Conservation (phyloP, 2,888 invertebrate species). For the Chouioia cunea region DNA sequence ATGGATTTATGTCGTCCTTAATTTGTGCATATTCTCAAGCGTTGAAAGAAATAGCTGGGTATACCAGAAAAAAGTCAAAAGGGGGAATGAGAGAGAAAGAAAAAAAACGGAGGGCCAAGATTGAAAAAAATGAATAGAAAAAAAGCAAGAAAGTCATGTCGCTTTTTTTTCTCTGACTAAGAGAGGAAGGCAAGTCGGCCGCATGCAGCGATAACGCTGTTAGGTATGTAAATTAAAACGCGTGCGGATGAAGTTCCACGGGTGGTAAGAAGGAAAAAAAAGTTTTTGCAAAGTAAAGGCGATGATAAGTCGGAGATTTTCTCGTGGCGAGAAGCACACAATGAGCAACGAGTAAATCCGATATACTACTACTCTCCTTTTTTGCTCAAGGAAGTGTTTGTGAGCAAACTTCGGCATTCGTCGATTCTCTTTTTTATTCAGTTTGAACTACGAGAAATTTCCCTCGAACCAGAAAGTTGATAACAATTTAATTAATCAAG, state of each 20-base stretch:
- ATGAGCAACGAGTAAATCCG: background rate
- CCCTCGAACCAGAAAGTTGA: too few relatives aligned
- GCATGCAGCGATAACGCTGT: constrained; percentile 53
- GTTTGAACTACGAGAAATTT: background rate
- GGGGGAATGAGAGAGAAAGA: background rate
- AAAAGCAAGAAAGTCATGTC: constrained; percentile 1
- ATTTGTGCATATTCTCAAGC: too few relatives aligned
- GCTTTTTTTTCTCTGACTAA: constrained; percentile 12
- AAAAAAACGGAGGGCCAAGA: background rate
- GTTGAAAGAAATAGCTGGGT: background rate
- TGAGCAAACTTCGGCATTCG: constrained; percentile 3
- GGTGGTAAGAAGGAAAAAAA: background rate
- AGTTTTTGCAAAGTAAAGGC: constrained; percentile 14
- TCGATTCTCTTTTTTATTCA: constrained; percentile 4
- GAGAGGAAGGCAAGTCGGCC: constrained; percentile 13
- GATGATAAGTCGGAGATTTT: constrained; percentile 38
- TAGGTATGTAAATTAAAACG: constrained; percentile 56
- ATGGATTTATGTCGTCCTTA: too few relatives aligned
- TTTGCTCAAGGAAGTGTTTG: too few relatives aligned
- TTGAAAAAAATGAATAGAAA: constrained; percentile 1
- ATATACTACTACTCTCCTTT: too few relatives aligned
- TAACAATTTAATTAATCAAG: too few relatives aligned
- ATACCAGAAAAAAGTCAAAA: background rate
- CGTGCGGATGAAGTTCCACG: constrained; percentile 21
- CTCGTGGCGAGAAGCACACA: background rate